A percentile compares a stretch with the other conserved stretches of the same genome.
These are phyloP conservation scores for Vulpes vulpes DNA, from an alignment of 2,113 vertebrate species.

Conservation along the genomic window DNA sequence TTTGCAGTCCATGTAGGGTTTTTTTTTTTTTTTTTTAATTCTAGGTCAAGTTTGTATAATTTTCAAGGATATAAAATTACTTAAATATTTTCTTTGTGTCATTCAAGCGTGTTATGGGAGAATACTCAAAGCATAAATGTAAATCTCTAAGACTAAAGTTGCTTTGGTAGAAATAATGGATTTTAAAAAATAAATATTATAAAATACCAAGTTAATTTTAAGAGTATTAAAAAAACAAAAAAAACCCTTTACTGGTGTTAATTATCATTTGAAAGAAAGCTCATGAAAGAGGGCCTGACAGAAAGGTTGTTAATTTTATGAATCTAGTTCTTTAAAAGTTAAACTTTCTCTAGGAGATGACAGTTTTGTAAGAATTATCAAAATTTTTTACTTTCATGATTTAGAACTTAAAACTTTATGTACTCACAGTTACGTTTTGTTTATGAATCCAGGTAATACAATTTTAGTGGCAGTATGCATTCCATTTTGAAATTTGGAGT, in stretches of 20 bases:
- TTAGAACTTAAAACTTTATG: constrained; percentile 42
- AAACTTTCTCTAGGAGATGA: not conserved
- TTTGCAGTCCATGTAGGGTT: constrained; percentile 58
- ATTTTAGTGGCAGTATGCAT: not conserved
- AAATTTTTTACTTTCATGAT: constrained; percentile 30
- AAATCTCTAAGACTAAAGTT: constrained; percentile 48
- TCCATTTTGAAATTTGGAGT: constrained; percentile 3
- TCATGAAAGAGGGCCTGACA: not conserved
- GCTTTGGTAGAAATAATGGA: constrained; percentile 24
- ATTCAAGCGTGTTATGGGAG: constrained; percentile 20
- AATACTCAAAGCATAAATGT: constrained; percentile 46
- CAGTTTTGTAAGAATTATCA: constrained; percentile 24
- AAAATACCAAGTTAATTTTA: constrained; percentile 51
- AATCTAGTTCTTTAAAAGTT: constrained; percentile 10
- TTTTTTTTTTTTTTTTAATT: constrained; percentile 62
- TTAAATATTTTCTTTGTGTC: constrained; percentile 70
- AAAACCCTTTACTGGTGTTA: not conserved
- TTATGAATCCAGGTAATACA: not conserved
- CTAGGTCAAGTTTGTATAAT: constrained; percentile 82
- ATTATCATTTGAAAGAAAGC: constrained; percentile 28
- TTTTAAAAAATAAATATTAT: constrained; percentile 32
- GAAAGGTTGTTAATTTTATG: constrained; percentile 36
- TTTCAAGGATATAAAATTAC: constrained; percentile 71
- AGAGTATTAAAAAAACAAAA: not conserved
- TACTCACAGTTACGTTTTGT: not conserved